Evolutionary conservation across 2,797 vertebrate genomes (phyloP), one percentile per base, ranked within the genome.

Genomic region (Botia almorhae): DNA sequence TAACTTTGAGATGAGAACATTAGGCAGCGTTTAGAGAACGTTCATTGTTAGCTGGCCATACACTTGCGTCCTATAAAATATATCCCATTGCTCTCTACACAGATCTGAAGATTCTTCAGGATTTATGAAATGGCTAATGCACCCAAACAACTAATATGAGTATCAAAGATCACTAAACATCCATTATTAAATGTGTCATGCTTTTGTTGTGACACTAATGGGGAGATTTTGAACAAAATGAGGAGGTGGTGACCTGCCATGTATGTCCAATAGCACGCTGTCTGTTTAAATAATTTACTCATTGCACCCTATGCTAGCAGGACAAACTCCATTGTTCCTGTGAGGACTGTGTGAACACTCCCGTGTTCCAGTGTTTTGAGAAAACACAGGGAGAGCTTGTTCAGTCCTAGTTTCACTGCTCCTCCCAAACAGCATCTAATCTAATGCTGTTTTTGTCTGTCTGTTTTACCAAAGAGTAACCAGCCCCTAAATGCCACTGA

Each of bases 401-500:
- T 48, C 50, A 60, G 69, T 69, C 69, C 63, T 73, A 60, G 78
- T 86, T 86, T 29, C 71, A 39, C 36, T 58, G 48, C 69, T 83
- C 53, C 55, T 73, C 81, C 77, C 74, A 70, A 70, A 75, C 78
- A 77, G 72, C 79, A 82, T 58, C 39, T 39, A 51, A 61, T 48
- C 78, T 84, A 87, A 84, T 84, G 60, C 85, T 87, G 88, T 87
- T 89, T 91, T 88, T 92, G 87, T 88, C 26, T 82, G 83, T 82
- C 81, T 85, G 85, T 85, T 89, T 85, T 89, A 80, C 68, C 46
- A 50, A 64, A 69, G 60, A 81, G 69, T 77, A 79, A 55, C 75
- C 43, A 60, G 61, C 67, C 60, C 72, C 81, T 80, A 86, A 86
- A 84, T 72, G 56, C 77, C 58, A n/a, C 78, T 75, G 69, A 84